Base-by-base conservation (phyloP, 2,888 invertebrate genomes). In the Stenolophus ochropezus region DNA sequence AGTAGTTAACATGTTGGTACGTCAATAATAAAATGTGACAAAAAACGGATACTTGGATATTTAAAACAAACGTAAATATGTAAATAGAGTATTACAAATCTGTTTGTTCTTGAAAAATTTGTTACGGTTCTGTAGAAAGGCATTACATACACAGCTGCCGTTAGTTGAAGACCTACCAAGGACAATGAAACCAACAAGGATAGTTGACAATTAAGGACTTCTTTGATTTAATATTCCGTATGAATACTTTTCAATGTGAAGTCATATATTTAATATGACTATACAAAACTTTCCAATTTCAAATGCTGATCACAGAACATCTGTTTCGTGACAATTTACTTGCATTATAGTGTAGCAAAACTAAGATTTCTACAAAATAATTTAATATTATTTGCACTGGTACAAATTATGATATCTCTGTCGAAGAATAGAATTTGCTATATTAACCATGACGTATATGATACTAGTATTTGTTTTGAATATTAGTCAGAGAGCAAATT, bases 61-160 rank as follows among this genome's bases (percentile, higher is more conserved):
- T n/a, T n/a, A n/a, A n/a, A n/a, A n/a, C n/a, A n/a, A n/a, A n/a
- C n/a, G n/a, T 8, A 42, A 42, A 42, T 42, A 42, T 42, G 6
- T 11, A 42, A 42, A 11, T 42, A 42, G 11, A 42, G 33, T 42
- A 11, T 42, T 42, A 11, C 33, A 42, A 42, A 42, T 42, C 33
- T 42, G 8, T 6, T 42, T 4, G 33, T 42, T 42, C 33, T 42
- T 42, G 33, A 42, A 42, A 6, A 42, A 42, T 42, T 42, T 11
- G 33, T 42, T 42, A 42, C 73, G 73, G 8, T 47, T 14, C 73
- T 73, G 73, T 47, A 14, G 4, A 49, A 73, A 73, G 73, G 73
- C 49, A 73, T 73, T 47, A 73, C 18, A 73, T 73, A 73, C 49
- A 14, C 49, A 73, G 73, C 73, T 73, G 73, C 73, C 73, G 73